Base-by-base conservation (phyloP, 2,888 invertebrate species). In the Drosophila vallismaia region DNA sequence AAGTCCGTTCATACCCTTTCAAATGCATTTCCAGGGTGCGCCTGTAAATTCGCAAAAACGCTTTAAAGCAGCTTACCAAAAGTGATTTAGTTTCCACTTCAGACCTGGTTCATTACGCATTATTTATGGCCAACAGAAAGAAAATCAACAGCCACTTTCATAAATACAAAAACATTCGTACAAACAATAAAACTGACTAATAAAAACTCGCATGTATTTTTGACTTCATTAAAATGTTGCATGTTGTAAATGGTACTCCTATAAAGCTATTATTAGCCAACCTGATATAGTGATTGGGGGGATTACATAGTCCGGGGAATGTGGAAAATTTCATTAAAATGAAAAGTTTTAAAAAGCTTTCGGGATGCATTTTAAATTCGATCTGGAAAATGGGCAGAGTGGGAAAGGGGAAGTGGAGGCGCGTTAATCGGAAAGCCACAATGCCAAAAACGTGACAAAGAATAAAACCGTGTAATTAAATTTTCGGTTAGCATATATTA, bases 181-280 rank as follows among this genome's bases (percentile, higher is more conserved):
- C 28, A 19, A 71, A 71, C 74, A 76, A 79, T 88, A 74, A 86
- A 82, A 76, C 68, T 71, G 74, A 83, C 70, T 71, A 79, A 74
- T 86, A 88, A 88, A 78, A 82, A 74, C 86, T 68, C 71, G 67
- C 74, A 59, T 53, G 83, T 76, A 86, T 76, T 71, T 87, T 74
- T 45, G 67, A 79, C 71, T 82, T 86, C 74, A 81, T 86, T 88
- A 73, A 76, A 83, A 72, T 70, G 59, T 64, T 74, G 52, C 46
- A 67, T 51, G 71, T 44, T 19, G 24, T 24, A 76, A 46, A 69
- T 55, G 29, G 12, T 54, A 33, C 28, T 51, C 38, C 31, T 52
- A 46, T 51, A 60, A 53, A 70, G 54, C 52, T 70, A 64, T 64
- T 64, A 69, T 64, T 64, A 55, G 64, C 64, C 54, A 26, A 57